phyloP scores from a whole-genome alignment of 2,888 invertebrate species.

The Zygogramma bicolorata region DNA sequence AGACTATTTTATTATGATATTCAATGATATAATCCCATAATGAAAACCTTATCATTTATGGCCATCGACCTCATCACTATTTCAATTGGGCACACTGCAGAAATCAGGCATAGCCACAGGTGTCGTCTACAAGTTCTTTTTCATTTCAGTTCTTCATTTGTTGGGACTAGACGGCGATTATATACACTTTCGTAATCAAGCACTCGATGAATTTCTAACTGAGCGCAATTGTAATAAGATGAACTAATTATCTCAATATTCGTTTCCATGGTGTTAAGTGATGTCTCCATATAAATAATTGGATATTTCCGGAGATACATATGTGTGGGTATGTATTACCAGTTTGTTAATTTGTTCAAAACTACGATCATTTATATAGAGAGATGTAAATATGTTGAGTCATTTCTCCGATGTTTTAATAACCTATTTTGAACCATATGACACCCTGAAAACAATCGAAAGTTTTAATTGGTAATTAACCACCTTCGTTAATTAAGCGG shows the following conservation, averaged over 20 bases:
- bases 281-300: slow-evolving; percentile 60
- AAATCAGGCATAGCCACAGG: too few relatives aligned
- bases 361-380: slow-evolving; percentile 35
- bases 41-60: too few relatives aligned
- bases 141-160: not conserved
- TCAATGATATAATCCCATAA: too few relatives aligned
- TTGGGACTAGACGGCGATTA: not conserved
- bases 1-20: too few relatives aligned
- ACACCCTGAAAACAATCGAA: slow-evolving; percentile 46
- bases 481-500: slow-evolving; percentile 45
- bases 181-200: not conserved
- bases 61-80: too few relatives aligned
- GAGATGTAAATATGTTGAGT: slow-evolving; percentile 39
- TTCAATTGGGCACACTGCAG: too few relatives aligned
- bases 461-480: slow-evolving; percentile 46
- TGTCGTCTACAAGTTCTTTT: too few relatives aligned
- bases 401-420: slow-evolving; percentile 30
- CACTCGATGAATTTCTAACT: slow-evolving; percentile 26
- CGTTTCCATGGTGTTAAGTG: slow-evolving; percentile 55
- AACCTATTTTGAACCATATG: slow-evolving; percentile 20
- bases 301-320: slow-evolving; percentile 54
- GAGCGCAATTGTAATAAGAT: slow-evolving; percentile 46
- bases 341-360: slow-evolving; percentile 52
- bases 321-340: slow-evolving; percentile 51
- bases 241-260: slow-evolving; percentile 45